Conservation (phyloP, 2,113 vertebrate species). For the Clupea harengus region DNA sequence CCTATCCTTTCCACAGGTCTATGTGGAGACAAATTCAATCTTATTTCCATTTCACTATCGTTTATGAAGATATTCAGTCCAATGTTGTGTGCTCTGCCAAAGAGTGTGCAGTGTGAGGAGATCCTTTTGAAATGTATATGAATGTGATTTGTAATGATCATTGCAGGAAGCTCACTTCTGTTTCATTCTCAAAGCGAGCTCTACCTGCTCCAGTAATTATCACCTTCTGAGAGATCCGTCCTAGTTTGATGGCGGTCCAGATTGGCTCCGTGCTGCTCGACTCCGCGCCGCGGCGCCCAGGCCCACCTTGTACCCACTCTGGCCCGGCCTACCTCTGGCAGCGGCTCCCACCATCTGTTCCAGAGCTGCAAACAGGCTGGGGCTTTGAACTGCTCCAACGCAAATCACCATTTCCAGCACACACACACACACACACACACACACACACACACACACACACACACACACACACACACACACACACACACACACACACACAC, state of each 20-base stretch:
- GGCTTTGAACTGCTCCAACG: slow-evolving; percentile 37
- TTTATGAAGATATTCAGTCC: background rate
- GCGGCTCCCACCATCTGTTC: slow-evolving; percentile 60
- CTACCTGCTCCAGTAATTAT: slow-evolving; percentile 61
- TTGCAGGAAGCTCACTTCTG: background rate
- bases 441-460: background rate
- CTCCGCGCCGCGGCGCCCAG: slow-evolving; percentile 34
- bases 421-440: background rate
- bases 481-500: background rate
- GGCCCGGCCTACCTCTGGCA: slow-evolving; percentile 55
- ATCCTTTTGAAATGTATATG: slow-evolving; percentile 11
- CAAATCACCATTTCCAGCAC: slow-evolving; percentile 7
- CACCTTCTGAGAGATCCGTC: slow-evolving; percentile 56
- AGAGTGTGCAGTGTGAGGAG: background rate
- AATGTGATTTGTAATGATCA: background rate
- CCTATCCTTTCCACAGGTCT: background rate
- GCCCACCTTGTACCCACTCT: slow-evolving; percentile 57
- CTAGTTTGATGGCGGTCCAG: slow-evolving; percentile 59
- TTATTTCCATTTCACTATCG: background rate
- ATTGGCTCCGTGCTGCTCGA: slow-evolving; percentile 59
- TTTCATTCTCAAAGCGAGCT: slow-evolving; percentile 57
- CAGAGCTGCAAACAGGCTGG: slow-evolving; percentile 35
- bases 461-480: background rate
- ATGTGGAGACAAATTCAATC: background rate
- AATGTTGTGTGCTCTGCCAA: background rate